Conservation (phyloP, 2,113 vertebrate genomes). For the Nothocercus nigrocapillus region DNA sequence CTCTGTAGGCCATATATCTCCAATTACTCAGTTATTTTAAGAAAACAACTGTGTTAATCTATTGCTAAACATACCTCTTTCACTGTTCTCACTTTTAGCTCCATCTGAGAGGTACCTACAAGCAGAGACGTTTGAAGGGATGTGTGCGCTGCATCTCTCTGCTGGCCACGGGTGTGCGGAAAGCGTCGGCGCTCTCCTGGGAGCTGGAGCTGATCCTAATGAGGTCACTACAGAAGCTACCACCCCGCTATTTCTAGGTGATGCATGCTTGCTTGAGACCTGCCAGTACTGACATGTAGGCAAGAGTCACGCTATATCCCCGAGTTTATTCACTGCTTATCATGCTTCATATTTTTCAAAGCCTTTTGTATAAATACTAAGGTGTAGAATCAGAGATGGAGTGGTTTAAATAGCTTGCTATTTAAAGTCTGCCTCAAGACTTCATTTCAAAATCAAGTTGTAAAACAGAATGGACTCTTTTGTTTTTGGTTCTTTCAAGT, state of each 20-base stretch:
- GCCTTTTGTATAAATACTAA: neutral
- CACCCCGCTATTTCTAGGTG: conserved; percentile 91
- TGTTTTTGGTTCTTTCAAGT: neutral
- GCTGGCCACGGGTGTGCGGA: conserved; percentile 81
- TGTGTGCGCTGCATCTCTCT: conserved; percentile 86
- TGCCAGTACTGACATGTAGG: neutral
- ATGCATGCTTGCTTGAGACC: neutral
- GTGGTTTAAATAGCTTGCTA: neutral
- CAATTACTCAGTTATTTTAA: neutral
- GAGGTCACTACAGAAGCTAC: conserved; percentile 85
- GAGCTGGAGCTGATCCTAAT: conserved; percentile 81
- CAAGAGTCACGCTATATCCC: neutral
- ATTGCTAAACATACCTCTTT: neutral
- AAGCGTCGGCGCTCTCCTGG: conserved; percentile 80
- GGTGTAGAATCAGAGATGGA: neutral
- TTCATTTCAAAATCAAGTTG: neutral
- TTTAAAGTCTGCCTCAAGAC: neutral
- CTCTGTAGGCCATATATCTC: accelerated
- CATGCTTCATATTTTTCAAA: neutral
- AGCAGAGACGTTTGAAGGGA: conserved; percentile 86
- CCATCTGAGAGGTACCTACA: conserved; percentile 78
- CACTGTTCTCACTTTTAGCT: conserved; percentile 48
- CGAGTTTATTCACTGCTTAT: neutral
- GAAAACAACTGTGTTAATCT: neutral
- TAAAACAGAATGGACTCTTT: neutral